Evolutionary conservation across 2,888 invertebrate species (phyloP).

Genomic region (Agrochola lota): DNA sequence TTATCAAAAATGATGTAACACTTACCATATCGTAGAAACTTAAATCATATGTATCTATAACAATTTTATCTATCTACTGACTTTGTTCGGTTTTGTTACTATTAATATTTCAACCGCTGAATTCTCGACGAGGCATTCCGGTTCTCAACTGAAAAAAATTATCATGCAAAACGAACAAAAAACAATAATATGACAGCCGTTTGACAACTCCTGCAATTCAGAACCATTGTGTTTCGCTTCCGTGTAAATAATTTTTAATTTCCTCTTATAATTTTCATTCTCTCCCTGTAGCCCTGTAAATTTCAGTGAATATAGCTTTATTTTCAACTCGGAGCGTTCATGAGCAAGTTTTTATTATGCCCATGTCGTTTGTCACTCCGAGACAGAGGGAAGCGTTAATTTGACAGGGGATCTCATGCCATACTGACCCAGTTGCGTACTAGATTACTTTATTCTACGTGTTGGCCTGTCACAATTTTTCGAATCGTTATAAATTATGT

Average conservation of each 20-base stretch:
- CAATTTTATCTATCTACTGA: background rate
- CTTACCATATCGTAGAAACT: background rate
- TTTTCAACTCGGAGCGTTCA: constrained; percentile 74
- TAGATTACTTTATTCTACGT: constrained; percentile 78
- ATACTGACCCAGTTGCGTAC: constrained; percentile 83
- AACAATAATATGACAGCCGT: constrained; percentile 46
- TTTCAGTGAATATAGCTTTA: constrained; percentile 72
- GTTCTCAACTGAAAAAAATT: constrained; percentile 1
- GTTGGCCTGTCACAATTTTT: constrained; percentile 76
- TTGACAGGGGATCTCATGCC: constrained; percentile 87
- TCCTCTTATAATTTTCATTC: constrained; percentile 65
- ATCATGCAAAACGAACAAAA: constrained; percentile 13
- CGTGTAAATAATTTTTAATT: constrained; percentile 66
- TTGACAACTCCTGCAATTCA: constrained; percentile 47
- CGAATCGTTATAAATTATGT: constrained; percentile 70
- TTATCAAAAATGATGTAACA: too few species aligned
- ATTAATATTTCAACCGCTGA: background rate
- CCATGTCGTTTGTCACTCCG: constrained; percentile 85
- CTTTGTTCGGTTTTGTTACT: background rate
- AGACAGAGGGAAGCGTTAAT: constrained; percentile 88
- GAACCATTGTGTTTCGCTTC: constrained; percentile 43
- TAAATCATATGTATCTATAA: background rate
- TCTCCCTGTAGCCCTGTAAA: constrained; percentile 67
- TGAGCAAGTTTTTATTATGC: constrained; percentile 81
- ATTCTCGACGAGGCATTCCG: background rate